Evolutionary conservation across 2,797 vertebrate species (phyloP), one percentile per base, ranked within the genome.

Genomic region (Loriculus beryllinus): DNA sequence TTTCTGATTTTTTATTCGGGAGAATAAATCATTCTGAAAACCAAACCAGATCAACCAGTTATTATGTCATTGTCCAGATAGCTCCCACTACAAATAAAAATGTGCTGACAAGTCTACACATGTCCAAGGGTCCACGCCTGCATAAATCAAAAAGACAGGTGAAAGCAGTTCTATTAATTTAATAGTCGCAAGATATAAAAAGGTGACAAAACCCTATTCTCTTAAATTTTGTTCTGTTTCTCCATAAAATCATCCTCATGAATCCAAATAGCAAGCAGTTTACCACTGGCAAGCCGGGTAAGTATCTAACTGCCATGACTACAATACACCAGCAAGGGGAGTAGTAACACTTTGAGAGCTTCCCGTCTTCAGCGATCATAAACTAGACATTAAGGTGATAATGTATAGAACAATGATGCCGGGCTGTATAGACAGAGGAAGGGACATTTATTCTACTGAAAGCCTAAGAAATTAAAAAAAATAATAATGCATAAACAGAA

Each of bases 271-370:
- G 33, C 40, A 68, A 74, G 29, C 21, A 63, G 23, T n/a, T 70
- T 47, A 49, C 20, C 10, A 4, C 52, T 18, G 23, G 28, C 48
- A 78, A 82, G 56, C 6, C 5, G 14, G n/a, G 52, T 25, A 39
- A 74, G 45, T 25, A 81, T 51, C 81, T n/a, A 57, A 35, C 71
- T 96, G 98, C 93, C 89, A 96, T 98, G 96, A 77, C 97, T 51
- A 25, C 31, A 84, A 54, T 6, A 54, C 25, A 68, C 98, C 98
- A 98, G 97, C 93, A 98, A 97, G 98, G 96, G 98, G 98, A 96
- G 97, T 67, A 97, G 94, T 97, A 97, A 97, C 98, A 96, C 98
- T 98, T 98, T 35, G 82, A 94, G 96, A 98, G 68, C 95, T 76
- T 83, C 71, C 71, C 25, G 20, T 79, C 67, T 86, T 56, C 77